These are phyloP conservation scores for Acestrorhynchus altus DNA, from an alignment of 2,797 vertebrate genomes.

Conservation along the genomic window DNA sequence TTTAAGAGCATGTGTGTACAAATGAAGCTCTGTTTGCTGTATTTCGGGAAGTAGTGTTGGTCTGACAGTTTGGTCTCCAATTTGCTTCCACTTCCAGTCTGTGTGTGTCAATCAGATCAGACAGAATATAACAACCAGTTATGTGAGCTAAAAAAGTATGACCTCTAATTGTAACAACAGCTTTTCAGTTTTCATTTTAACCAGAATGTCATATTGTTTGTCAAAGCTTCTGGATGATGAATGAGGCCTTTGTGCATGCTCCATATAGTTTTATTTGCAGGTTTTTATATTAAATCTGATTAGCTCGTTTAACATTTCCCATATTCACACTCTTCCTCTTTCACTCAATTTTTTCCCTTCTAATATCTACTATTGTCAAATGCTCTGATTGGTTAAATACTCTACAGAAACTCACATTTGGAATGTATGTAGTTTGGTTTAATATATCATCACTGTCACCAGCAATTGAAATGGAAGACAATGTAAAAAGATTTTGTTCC, in stretches of 20 bases:
- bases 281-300: not conserved
- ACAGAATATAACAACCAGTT: constrained; percentile 19
- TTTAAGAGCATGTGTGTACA: constrained; percentile 5
- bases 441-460: too few species aligned
- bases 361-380: not conserved
- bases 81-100: constrained; percentile 37
- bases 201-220: not conserved
- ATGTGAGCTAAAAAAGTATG: constrained; percentile 27
- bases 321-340: too few species aligned
- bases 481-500: too few species aligned
- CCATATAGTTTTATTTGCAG: not conserved
- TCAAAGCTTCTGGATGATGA: not conserved
- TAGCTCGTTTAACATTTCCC: not conserved
- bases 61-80: too few species aligned
- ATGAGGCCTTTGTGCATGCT: not conserved
- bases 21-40: constrained; percentile 24
- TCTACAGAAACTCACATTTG: not conserved
- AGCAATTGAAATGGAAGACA: too few species aligned
- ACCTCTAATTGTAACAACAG: not conserved
- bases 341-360: too few species aligned
- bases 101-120: constrained; percentile 53
- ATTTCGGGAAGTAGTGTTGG: constrained; percentile 23
- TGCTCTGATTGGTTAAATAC: not conserved
- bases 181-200: not conserved
- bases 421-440: not conserved